Evolutionary conservation across 2,888 invertebrate species (phyloP), one percentile per base, ranked within the genome.

Genomic region (Leptopterna dolabrata): DNA sequence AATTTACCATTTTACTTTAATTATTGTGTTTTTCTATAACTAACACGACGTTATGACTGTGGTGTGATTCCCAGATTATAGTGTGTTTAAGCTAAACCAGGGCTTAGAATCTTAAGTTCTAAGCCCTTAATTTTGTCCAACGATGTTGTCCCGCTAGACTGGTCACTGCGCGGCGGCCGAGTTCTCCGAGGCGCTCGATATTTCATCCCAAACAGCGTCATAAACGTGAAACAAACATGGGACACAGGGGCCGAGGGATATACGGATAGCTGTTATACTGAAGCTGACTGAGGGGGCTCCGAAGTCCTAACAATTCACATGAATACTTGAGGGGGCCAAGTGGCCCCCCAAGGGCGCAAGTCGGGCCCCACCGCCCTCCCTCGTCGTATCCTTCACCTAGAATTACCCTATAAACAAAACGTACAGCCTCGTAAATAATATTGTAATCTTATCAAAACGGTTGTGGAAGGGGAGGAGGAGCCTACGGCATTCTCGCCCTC

Each of bases 351-450:
- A 19, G 51, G 55, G n/a, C 16, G 55, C 11, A 45, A 55, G 55
- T 55, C 55, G 55, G 55, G 19, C 55, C 11, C 55, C 19, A 55
- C 55, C n/a, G 19, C n/a, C 16, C 43, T 16, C 55, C 55, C 16
- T 9, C 16, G 36, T 13, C 36, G 9, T n/a, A 76, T 76, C 43
- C 76, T 43, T 76, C 76, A 76, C 76, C 43, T 76, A 76, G 41
- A 76, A 76, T 76, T 76, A 76, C 76, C 76, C 76, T 76, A 76
- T 76, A 76, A 76, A 76, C 76, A 76, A 43, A 76, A 76, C 76
- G 76, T 9, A 36, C n/a, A 43, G 43, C 36, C 36, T 19, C 76
- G 43, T 76, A 76, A 76, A 76, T 76, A 76, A 76, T 76, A 76
- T 76, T 41, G 43, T 76, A 76, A 76, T 76, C 76, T 76, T 76